Evolutionary conservation across 2,113 vertebrate species (phyloP), one percentile per base, ranked within the genome.

Genomic region (Ammospiza nelsoni): DNA sequence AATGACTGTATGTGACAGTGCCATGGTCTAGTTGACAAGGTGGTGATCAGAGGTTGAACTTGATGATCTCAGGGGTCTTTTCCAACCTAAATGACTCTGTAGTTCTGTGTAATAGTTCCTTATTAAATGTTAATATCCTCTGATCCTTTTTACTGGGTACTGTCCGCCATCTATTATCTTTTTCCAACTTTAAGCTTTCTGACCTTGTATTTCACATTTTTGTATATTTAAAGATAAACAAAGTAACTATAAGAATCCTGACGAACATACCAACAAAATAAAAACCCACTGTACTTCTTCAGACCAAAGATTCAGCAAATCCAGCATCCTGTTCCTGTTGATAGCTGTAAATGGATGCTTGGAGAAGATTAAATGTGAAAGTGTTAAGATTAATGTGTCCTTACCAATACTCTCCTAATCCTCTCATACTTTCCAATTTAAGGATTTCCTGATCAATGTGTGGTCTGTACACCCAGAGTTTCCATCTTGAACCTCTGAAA

Each of bases 61-160:
- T 21, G 29, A 39, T 39, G 37, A 41, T 24, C 29, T 48, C 29
- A 25, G 41, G n/a, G n/a, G 14, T 35, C 14, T 68, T 55, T 62
- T 76, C 29, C 62, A 76, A 48, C 11, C 48, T 55, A 41, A 62
- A 62, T 15, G 29, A 31, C 37, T 41, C 29, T 68, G 24, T 82
- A 24, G 22, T 75, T 68, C 39, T 76, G 6, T 55, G 29, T 55
- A 91, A 85, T 62, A 43, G 46, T 62, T 76, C 46, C 28, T n/a
- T 89, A 73, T 79, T 79, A 92, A 89, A 55, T 87, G 62, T 66
- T 94, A 87, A 80, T 69, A 28, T 84, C 25, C 23, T 91, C 62
- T 89, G 20, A 59, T 95, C 37, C 55, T 89, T 89, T 92, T 91
- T 69, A 79, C 24, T 89, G 37, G 44, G 6, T 69, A 58, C 24